A percentile compares a stretch with the other conserved stretches of the same genome.
These are phyloP conservation scores for Trypoxylon attenuatum DNA, from an alignment of 2,888 invertebrate genomes.

Conservation along the genomic window DNA sequence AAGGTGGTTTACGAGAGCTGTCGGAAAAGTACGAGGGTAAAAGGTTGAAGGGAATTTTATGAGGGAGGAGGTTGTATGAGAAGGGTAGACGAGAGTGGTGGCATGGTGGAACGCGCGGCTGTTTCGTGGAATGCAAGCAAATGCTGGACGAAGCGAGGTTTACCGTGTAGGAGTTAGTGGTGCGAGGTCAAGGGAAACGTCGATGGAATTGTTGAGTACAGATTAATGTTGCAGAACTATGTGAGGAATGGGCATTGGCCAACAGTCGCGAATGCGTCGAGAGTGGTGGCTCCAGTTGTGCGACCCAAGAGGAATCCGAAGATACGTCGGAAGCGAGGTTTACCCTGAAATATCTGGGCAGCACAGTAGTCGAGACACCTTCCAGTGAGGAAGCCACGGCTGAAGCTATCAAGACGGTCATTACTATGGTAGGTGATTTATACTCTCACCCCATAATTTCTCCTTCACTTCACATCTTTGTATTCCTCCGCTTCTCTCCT, in stretches of 20 bases:
- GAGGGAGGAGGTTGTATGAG: too few relatives aligned
- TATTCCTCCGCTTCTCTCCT: not conserved
- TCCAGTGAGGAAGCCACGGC: constrained; percentile 86
- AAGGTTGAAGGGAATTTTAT: too few relatives aligned
- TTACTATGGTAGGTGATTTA: constrained; percentile 77
- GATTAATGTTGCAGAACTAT: constrained; percentile 78
- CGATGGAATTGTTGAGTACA: too few relatives aligned
- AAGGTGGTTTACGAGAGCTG: too few relatives aligned
- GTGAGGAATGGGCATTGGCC: constrained; percentile 82
- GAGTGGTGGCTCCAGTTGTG: constrained; percentile 73
- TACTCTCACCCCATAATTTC: not conserved
- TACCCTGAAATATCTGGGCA: constrained; percentile 85
- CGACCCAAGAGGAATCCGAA: constrained; percentile 63
- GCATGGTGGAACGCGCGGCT: too few relatives aligned
- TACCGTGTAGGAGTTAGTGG: too few relatives aligned
- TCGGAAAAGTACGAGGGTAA: too few relatives aligned
- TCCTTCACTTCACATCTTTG: not conserved
- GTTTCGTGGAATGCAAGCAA: too few relatives aligned
- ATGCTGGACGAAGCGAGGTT: too few relatives aligned
- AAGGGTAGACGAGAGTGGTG: too few relatives aligned
- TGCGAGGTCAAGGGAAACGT: not conserved
- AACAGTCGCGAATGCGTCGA: constrained; percentile 79
- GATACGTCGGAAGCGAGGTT: constrained; percentile 75
- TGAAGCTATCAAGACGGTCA: constrained; percentile 87
- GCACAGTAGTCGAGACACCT: constrained; percentile 85